Base-by-base conservation (phyloP, 2,797 vertebrate species). In the Cercopithecus hamlyni region DNA sequence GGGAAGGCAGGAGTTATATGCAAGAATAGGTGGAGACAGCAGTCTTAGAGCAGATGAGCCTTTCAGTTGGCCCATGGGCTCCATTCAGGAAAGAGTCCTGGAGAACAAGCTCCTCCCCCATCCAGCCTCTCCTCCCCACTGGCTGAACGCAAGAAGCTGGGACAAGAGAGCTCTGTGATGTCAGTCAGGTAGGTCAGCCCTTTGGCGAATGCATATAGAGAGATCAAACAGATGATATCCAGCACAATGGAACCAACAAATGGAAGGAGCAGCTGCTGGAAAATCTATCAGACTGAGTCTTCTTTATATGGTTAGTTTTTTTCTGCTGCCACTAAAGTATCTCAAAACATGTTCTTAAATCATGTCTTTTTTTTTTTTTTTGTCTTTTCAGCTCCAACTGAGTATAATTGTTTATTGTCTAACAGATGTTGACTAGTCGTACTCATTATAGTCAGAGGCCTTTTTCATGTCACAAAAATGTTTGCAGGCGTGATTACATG, bases 291-390 rank as follows among this genome's bases (percentile, higher is more conserved):
- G n/a, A 73, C 39, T 58, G 20, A 81, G 50, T 58, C 41, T 88
- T 77, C 61, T 36, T 13, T 70, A 26, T 55, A 72, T 33, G 50
- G 75, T 26, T 80, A 30, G 10, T 52, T 24, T 67, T 55, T 94
- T 86, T 57, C 48, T 92, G 7, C 80, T 97, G 81, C 43, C 52
- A 86, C 39, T 70, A 30, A 14, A 27, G 2, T 81, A 48, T 91
- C 57, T 92, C 55, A 81, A 76, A 96, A 83, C 52, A 80, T 76
- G 15, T 89, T 92, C 43, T 92, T 61, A 93, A 96, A 79, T 90
- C 20, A 30, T 64, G 43, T 50, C 48, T 50, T 50, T 15, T 50
- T 15, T 50, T 50, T 14, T 92, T 80, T 61, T 58, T 72, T 41
- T 92, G 86, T 70, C 67, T 94, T 88, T 87, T 94, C 48, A 97